Evolutionary conservation across 2,113 vertebrate genomes (phyloP), one percentile per base, ranked within the genome.

Genomic region (Beaufortia kweichowensis): DNA sequence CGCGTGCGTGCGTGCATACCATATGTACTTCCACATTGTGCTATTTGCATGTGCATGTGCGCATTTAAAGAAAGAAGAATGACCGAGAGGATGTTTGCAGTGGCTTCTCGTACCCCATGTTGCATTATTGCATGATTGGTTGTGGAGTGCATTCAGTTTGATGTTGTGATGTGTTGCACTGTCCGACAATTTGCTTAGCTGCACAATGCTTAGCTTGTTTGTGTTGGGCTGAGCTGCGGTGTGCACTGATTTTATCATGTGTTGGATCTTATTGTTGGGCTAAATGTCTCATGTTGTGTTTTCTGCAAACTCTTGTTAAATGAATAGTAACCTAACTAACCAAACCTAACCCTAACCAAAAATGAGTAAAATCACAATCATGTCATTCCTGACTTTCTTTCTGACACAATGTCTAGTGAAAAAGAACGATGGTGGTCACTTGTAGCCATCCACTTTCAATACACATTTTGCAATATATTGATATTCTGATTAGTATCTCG

Each of bases 41-140:
- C 80, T 63, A 35, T 72, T 23, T 70, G 67, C 84, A 26, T 72
- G 46, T 80, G 46, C 61, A 56, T 83, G 81, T 87, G 81, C 83
- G 71, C 67, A 55, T 65, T 50, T 31, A 24, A 64, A 73, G 78
- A 43, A 23, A 9, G 2, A 31, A 48, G 28, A 46, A 53, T n/a
- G 55, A 23, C 26, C 21, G 56, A 59, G 33, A 53, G 53, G 33
- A 72, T 14, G n/a, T 28, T 59, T 26, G 19, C 12, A 15, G 24
- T 35, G 60, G 19, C 15, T 31, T 76, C 33, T 53, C 1, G 62
- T 76, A 33, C 41, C 28, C 35, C 31, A n/a, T 61, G 29, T 48
- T 48, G 33, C n/a, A 21, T 53, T 53, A 21, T 53, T 53, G 48
- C 48, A n/a, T 8, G 3, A 43, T 63, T 71, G 29, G 24, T 29